These are phyloP conservation scores for Lysandra coridon DNA, from an alignment of 2,888 invertebrate species.

Conservation along the genomic window DNA sequence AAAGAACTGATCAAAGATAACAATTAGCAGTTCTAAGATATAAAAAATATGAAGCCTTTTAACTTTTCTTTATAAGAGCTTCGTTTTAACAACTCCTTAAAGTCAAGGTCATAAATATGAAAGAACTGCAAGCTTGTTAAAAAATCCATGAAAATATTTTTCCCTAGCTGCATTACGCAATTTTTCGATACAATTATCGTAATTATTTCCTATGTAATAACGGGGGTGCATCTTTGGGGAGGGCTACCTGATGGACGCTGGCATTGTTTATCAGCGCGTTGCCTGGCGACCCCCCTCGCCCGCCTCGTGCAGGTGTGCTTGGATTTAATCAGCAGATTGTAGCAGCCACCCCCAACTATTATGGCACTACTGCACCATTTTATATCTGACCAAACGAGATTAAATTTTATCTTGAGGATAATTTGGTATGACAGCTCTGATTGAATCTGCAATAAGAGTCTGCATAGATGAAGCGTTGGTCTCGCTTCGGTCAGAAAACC, in stretches of 20 bases:
- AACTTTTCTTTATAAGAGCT: neutral
- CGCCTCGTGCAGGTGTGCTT: constrained; percentile 67
- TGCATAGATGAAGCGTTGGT: neutral
- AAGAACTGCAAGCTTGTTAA: neutral
- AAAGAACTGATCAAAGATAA: neutral
- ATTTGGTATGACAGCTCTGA: neutral
- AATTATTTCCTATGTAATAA: constrained; percentile 6
- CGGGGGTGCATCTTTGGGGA: constrained; percentile 7
- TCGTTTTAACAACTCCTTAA: neutral
- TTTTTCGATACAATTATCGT: neutral
- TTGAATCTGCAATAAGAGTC: neutral
- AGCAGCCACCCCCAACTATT: constrained; percentile 47
- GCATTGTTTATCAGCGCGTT: constrained; percentile 66
- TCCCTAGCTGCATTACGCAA: neutral
- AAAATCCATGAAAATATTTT: neutral
- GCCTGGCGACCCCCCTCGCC: constrained; percentile 57
- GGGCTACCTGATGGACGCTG: constrained; percentile 48
- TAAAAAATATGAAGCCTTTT: no score
- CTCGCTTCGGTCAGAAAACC: no score
- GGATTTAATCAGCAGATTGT: constrained; percentile 77
- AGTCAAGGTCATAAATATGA: no score
- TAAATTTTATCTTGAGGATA: constrained; percentile 11
- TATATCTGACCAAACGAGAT: constrained; percentile 10
- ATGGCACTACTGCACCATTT: constrained; percentile 35
- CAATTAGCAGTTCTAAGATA: neutral